Evolutionary conservation across 2,797 vertebrate genomes (phyloP).

Genomic region (Alauda arvensis): DNA sequence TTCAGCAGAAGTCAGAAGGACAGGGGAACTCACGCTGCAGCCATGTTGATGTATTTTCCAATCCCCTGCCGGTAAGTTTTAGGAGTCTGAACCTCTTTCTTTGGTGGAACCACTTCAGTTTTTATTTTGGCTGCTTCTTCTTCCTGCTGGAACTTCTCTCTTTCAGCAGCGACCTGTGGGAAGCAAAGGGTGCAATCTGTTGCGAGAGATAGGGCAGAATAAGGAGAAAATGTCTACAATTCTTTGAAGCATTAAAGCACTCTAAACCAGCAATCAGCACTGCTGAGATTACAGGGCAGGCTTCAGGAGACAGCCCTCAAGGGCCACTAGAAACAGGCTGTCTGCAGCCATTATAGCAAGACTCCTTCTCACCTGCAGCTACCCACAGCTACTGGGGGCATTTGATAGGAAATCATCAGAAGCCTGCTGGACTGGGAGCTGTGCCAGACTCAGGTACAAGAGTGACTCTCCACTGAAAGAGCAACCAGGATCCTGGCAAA

Average conservation of each 20-base stretch:
- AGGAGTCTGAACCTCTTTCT: slow-evolving; percentile 75
- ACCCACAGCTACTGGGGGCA: background rate
- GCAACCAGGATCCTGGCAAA: rapidly evolving
- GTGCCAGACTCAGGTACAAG: background rate
- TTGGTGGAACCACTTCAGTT: slow-evolving; percentile 63
- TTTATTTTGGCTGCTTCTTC: slow-evolving; percentile 76
- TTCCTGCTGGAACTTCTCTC: slow-evolving; percentile 78
- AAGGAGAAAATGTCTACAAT: background rate
- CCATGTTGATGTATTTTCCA: slow-evolving; percentile 93
- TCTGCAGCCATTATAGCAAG: background rate
- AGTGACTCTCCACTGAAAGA: background rate
- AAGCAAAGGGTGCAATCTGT: background rate
- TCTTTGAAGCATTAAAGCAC: background rate
- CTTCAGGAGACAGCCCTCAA: background rate
- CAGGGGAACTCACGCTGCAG: slow-evolving; percentile 76
- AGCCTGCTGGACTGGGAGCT: background rate
- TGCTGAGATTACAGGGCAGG: background rate
- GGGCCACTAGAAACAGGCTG: background rate
- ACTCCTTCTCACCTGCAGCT: background rate
- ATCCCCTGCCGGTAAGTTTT: slow-evolving; percentile 88
- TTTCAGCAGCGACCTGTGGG: slow-evolving; percentile 85
- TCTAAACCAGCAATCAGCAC: background rate
- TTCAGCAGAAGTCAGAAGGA: background rate
- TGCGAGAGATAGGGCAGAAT: background rate
- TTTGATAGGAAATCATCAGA: background rate